A percentile compares a stretch with the other conserved stretches of the same genome.
Evolutionary conservation across 1,140 invertebrate species (phyloP).

Genomic region (Pseudoatta argentina): DNA sequence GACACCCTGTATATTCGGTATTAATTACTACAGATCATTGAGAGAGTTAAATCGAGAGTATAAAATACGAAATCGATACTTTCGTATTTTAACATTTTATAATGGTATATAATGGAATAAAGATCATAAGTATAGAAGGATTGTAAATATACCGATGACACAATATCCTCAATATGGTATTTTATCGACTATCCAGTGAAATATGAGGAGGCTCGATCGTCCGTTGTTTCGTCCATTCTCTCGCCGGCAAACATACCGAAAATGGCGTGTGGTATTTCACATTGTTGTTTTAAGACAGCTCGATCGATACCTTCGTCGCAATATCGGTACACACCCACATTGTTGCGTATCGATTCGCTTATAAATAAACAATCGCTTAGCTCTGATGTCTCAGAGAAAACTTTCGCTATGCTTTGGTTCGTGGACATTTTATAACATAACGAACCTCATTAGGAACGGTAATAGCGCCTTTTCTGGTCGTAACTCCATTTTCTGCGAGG

Average conservation of each 20-base stretch:
- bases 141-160: background rate
- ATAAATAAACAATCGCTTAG: conserved; percentile 37
- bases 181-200: conserved; percentile 14
- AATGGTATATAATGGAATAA: background rate
- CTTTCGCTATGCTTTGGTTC: conserved; percentile 7
- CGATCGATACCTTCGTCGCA: conserved; percentile 52
- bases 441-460: conserved; percentile 47
- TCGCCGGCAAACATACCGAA: conserved; percentile 35
- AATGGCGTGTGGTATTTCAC: conserved; percentile 44
- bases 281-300: conserved; percentile 52
- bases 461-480: conserved; percentile 40
- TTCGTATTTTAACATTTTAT: conserved; percentile 9
- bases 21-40: background rate
- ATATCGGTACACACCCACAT: conserved; percentile 39
- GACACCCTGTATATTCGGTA: background rate
- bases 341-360: conserved; percentile 2
- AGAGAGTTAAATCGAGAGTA: background rate
- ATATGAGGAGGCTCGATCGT: background rate
- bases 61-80: background rate
- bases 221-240: conserved; percentile 33
- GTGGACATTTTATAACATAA: conserved; percentile 45
- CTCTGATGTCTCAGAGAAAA: background rate
- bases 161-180: background rate
- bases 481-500: conserved; percentile 29
- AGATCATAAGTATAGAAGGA: background rate